Evolutionary conservation across 2,797 vertebrate species (phyloP).

Genomic region (Mormyrus proboscirostris): DNA sequence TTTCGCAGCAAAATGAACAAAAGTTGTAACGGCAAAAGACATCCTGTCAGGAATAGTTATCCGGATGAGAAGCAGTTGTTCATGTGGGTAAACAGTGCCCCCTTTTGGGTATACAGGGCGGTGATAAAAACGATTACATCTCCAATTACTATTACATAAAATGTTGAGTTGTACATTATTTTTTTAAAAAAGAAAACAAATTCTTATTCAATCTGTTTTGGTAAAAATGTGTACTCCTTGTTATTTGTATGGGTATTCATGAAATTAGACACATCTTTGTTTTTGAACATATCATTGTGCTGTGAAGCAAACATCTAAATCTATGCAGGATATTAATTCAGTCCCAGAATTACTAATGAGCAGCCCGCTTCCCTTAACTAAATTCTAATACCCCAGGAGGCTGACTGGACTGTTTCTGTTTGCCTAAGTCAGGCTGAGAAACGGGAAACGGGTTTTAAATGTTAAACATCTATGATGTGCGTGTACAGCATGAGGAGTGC

Average conservation of each 20-base stretch:
- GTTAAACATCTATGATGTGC: neutral
- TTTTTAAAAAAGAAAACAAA: neutral
- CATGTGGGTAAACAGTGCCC: conserved; percentile 20
- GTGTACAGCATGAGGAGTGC: neutral
- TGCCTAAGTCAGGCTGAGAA: neutral
- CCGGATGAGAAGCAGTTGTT: neutral
- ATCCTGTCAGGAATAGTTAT: neutral
- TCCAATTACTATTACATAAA: neutral
- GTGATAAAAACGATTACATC: neutral
- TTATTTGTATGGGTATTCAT: neutral
- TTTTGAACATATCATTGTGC: neutral
- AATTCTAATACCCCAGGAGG: neutral
- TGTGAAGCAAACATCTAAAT: neutral
- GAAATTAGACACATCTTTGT: neutral
- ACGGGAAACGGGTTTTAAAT: neutral
- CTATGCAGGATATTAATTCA: neutral
- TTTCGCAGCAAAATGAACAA: neutral
- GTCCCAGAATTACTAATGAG: neutral
- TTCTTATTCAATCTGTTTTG: neutral
- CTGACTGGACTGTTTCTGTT: neutral
- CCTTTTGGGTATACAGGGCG: neutral
- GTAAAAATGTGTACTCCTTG: neutral
- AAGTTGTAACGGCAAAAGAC: neutral
- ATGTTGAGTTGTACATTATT: neutral
- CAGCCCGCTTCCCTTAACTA: neutral